A percentile compares a stretch with the other conserved stretches of the same genome.
Evolutionary conservation across 2,797 vertebrate species (phyloP).

Genomic region (Leuciscus waleckii): DNA sequence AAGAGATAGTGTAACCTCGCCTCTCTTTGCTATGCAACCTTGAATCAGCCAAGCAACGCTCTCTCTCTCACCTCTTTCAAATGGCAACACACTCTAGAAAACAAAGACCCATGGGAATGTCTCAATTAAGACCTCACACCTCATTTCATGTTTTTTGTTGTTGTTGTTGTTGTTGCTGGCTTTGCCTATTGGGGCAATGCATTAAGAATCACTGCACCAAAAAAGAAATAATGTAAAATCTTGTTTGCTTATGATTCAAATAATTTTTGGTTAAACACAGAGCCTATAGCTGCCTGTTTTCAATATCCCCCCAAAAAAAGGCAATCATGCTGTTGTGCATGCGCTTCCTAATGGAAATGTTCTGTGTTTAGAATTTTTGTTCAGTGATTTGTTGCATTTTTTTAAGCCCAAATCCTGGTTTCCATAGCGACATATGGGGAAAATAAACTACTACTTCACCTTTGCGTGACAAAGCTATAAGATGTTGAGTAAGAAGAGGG

Average conservation of each 20-base stretch:
- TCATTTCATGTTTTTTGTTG: conserved; percentile 25
- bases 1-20: conserved; percentile 64
- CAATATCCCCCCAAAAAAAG: not conserved
- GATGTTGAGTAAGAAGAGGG: conserved; percentile 32
- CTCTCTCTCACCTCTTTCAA: conserved; percentile 11
- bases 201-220: not conserved
- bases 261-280: not conserved
- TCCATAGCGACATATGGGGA: conserved; percentile 29
- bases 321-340: not conserved
- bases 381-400: conserved; percentile 9
- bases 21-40: conserved; percentile 45
- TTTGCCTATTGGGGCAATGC: not conserved
- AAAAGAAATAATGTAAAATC: not conserved
- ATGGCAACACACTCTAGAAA: not conserved
- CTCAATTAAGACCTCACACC: not conserved
- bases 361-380: conserved; percentile 1
- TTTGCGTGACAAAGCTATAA: conserved; percentile 51
- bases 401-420: conserved; percentile 7
- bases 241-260: not conserved
- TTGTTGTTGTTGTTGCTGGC: conserved; percentile 14
- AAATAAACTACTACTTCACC: conserved; percentile 42
- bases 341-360: not conserved
- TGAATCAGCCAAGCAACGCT: conserved; percentile 55
- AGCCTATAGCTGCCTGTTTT: conserved; percentile 4
- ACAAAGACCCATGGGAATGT: conserved; percentile 15